Percentiles rank a stretch among this genome's conserved stretches.
These are phyloP conservation scores for Chamaetylas fuelleborni DNA, from an alignment of 2,113 vertebrate genomes.

Conservation along the genomic window DNA sequence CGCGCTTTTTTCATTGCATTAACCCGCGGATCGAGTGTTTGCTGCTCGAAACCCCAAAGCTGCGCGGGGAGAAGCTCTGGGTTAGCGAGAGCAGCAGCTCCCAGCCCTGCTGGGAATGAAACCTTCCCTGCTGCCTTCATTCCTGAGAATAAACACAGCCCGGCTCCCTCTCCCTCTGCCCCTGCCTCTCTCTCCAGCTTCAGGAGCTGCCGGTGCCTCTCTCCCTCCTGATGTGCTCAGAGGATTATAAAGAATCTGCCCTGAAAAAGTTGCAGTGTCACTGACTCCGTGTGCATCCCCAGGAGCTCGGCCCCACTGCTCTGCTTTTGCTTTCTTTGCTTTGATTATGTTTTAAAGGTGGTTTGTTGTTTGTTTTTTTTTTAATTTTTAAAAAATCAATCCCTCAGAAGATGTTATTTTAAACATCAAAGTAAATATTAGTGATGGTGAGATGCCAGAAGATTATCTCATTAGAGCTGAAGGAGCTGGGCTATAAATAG, in stretches of 20 bases:
- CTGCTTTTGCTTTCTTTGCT: neutral
- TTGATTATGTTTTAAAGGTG: neutral
- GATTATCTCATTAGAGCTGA: constrained; percentile 52
- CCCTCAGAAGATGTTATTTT: constrained; percentile 21
- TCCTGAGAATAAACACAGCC: constrained; percentile 14
- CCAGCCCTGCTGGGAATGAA: neutral
- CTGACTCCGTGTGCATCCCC: neutral
- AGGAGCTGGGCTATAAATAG: constrained; percentile 51
- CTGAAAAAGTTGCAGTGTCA: neutral
- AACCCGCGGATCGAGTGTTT: neutral
- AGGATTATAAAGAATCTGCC: neutral
- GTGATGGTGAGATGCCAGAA: constrained; percentile 38
- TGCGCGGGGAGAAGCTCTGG: neutral
- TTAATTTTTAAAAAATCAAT: neutral
- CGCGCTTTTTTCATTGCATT: neutral
- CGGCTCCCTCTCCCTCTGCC: neutral
- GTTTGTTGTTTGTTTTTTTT: neutral
- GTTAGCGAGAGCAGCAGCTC: neutral
- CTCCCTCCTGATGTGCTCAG: neutral
- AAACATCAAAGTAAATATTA: constrained; percentile 63
- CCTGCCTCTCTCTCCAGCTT: neutral
- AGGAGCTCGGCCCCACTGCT: neutral
- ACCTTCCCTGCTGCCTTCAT: neutral
- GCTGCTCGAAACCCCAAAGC: neutral
- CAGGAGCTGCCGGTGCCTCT: constrained; percentile 1